Evolutionary conservation across 1,140 invertebrate species (phyloP), one percentile per base, ranked within the genome.

Genomic region (Oedothorax gibbosus): DNA sequence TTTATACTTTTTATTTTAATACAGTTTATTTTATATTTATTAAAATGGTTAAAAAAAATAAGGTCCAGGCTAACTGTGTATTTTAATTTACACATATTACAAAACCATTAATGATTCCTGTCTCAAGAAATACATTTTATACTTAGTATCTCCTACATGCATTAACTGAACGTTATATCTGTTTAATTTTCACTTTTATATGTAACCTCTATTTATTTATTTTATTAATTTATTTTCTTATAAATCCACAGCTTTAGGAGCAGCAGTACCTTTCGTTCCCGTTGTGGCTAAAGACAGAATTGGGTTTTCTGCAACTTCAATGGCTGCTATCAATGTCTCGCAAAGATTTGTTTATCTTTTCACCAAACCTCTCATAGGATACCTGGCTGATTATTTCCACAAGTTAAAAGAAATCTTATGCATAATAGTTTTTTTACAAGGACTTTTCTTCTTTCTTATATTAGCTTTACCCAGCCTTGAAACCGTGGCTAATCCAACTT

Each of bases 381-480:
- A 82, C n/a, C 35, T 82, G 7, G 68, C 79, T 9, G 79, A 82
- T n/a, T 82, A 82, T 53, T 82, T 73, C 35, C 60, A 82, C 6
- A 72, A 82, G 15, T 14, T 82, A 0, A 82, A 82, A 72, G 49
- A 54, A 14, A 71, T 73, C 3, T 51, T 82, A 7, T 68, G 18
- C 20, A 68, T 62, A 53, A 8, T 82, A 15, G 53, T 50, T n/a
- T 35, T 73, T 15, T 15, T 57, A 20, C 79, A 82, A 72, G 56
- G 5, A 5, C 4, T 82, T 0, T 60, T 21, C n/a, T 53, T 62
- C 12, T 62, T 62, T 15, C 9, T 73, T 5, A 10, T 82, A 14
- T 51, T 82, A 64, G 15, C 49, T 2, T 15, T 82, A 20, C 79
- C 79, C 2, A 78, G 54, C 62, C 62, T 64, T n/a, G 10, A 0